phyloP scores from a whole-genome alignment of 2,888 invertebrate species.

The Lycocerus yunnanus region DNA sequence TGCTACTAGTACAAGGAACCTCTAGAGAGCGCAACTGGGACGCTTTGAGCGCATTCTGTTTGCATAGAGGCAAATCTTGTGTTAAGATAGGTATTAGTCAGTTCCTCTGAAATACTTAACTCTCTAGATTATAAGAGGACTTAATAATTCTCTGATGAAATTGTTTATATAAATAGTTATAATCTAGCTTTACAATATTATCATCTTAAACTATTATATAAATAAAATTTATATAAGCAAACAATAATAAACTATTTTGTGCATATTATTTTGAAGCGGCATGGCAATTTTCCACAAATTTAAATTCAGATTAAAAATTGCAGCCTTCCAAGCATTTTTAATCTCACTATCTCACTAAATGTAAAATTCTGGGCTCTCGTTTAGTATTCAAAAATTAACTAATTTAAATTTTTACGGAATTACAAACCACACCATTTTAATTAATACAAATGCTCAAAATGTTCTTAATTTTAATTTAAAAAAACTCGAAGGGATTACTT shows the following conservation, averaged over 20 bases:
- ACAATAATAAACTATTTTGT: neutral
- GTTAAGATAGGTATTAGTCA: conserved; percentile 42
- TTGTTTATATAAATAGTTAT: conserved; percentile 11
- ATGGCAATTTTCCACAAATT: neutral
- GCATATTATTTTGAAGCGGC: neutral
- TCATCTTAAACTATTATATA: neutral
- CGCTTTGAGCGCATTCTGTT: conserved; percentile 40
- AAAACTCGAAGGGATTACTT: neutral
- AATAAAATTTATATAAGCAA: neutral
- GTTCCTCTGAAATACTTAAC: conserved; percentile 21
- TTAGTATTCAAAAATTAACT: neutral
- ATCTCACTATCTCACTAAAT: neutral
- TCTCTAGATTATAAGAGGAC: conserved; percentile 16
- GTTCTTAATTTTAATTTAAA: neutral
- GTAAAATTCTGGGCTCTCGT: neutral
- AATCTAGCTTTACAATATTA: conserved; percentile 4
- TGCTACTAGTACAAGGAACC: conserved; percentile 36
- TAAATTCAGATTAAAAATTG: neutral
- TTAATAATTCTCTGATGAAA: conserved; percentile 20
- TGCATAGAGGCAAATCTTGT: conserved; percentile 35
- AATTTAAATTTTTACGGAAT: neutral
- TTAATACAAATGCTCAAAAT: neutral
- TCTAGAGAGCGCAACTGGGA: conserved; percentile 39
- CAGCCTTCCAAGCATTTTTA: neutral
- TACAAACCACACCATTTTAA: neutral